These are phyloP conservation scores for Lissocephala sabroskyi DNA, from an alignment of 2,888 invertebrate species.

Conservation along the genomic window DNA sequence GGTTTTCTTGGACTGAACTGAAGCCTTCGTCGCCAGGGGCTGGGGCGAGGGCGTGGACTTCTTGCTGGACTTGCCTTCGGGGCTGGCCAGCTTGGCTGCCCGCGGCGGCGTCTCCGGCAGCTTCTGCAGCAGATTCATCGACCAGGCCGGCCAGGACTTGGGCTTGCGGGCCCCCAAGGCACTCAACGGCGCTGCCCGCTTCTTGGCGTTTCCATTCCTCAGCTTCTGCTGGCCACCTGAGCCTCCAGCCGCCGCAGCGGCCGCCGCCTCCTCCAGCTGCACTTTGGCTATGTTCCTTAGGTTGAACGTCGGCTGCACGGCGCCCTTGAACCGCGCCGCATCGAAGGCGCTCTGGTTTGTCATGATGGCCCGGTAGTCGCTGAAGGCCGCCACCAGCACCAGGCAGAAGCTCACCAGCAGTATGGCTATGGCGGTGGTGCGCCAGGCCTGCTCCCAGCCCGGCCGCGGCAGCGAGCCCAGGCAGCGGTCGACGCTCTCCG, in stretches of 20 bases:
- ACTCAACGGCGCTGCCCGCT: constrained; percentile 21
- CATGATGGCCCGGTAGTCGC: constrained; percentile 82
- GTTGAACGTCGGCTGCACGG: constrained; percentile 77
- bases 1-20: constrained; percentile 17
- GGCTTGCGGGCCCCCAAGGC: constrained; percentile 23
- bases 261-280: constrained; percentile 33
- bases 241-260: constrained; percentile 10
- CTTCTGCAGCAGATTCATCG: constrained; percentile 34
- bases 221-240: constrained; percentile 23
- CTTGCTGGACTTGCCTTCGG: constrained; percentile 21
- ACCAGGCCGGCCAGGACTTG: constrained; percentile 47
- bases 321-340: constrained; percentile 73
- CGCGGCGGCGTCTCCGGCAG: background rate
- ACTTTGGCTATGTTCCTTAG: constrained; percentile 73
- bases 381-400: constrained; percentile 78
- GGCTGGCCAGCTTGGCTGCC: background rate
- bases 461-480: constrained; percentile 81
- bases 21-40: background rate
- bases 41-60: constrained; percentile 19
- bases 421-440: constrained; percentile 77
- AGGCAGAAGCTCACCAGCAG: constrained; percentile 78
- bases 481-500: constrained; percentile 80
- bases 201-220: constrained; percentile 29
- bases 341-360: constrained; percentile 72
- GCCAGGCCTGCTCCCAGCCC: constrained; percentile 82